phyloP scores from a whole-genome alignment of 2,797 vertebrate species.

The Myripristis murdjan region DNA sequence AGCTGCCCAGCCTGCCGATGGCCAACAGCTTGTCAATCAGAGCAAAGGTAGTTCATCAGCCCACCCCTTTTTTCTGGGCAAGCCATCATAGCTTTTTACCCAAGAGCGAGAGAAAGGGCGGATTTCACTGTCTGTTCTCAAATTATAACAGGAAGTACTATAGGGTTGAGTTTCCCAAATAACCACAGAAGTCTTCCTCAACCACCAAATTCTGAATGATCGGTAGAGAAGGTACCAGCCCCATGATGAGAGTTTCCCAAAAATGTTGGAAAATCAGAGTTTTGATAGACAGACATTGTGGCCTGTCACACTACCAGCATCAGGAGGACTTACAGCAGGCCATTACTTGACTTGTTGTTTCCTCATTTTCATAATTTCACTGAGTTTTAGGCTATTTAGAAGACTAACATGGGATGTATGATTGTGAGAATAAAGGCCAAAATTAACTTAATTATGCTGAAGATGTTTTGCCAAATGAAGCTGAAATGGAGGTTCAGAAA shows the following conservation, averaged over 20 bases:
- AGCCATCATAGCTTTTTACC: constrained; percentile 15
- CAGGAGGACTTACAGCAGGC: no score
- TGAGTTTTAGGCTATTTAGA: neutral
- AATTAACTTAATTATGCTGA: no score
- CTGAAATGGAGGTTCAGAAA: no score
- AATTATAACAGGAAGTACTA: constrained; percentile 47
- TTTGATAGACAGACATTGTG: no score
- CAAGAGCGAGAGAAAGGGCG: neutral
- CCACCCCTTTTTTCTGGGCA: constrained; percentile 7
- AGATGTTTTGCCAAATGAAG: no score
- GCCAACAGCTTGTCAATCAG: constrained; percentile 91
- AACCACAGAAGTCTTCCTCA: constrained; percentile 35
- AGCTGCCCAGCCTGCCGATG: constrained; percentile 89
- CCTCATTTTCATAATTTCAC: neutral
- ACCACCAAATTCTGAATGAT: constrained; percentile 55
- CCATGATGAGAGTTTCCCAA: constrained; percentile 62
- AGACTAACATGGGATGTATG: no score
- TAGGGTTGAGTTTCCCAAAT: constrained; percentile 31
- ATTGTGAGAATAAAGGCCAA: no score
- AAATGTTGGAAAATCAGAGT: no score
- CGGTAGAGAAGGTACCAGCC: constrained; percentile 38
- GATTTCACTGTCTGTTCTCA: neutral
- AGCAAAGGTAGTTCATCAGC: constrained; percentile 87
- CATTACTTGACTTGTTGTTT: neutral
- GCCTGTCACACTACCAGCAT: no score